phyloP scores from a whole-genome alignment of 2,888 invertebrate species.

The Apantesis nais region DNA sequence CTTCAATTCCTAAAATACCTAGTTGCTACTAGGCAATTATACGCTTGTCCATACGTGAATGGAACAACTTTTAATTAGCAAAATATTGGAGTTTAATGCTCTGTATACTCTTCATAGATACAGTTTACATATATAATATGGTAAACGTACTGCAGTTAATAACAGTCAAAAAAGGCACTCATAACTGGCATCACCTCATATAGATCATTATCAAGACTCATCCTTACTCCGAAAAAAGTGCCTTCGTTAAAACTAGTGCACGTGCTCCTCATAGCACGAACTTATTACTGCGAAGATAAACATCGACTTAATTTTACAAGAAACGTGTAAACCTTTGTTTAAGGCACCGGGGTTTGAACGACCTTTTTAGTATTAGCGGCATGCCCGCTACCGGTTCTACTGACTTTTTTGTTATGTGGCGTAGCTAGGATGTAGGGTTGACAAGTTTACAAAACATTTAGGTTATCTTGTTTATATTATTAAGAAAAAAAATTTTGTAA shows the following conservation, averaged over 20 bases:
- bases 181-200: constrained; percentile 33
- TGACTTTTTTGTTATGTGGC: constrained; percentile 64
- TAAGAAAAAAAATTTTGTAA: no score
- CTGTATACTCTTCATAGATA: background rate
- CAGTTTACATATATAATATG: background rate
- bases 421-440: constrained; percentile 44
- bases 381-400: constrained; percentile 80
- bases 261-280: constrained; percentile 72
- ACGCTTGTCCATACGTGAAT: no score
- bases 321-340: constrained; percentile 78
- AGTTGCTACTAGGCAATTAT: no score
- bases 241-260: constrained; percentile 78
- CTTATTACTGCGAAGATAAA: constrained; percentile 77
- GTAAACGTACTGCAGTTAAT: background rate
- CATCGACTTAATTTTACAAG: constrained; percentile 81
- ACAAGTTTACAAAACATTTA: background rate
- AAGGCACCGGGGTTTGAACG: constrained; percentile 59
- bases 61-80: no score
- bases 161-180: constrained; percentile 6
- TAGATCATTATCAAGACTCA: constrained; percentile 43
- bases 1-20: no score
- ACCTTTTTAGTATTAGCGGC: constrained; percentile 78
- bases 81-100: no score
- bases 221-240: constrained; percentile 48
- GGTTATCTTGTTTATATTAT: background rate